Conservation (phyloP, 2,113 vertebrate species). For the Lepisosteus osseus region DNA sequence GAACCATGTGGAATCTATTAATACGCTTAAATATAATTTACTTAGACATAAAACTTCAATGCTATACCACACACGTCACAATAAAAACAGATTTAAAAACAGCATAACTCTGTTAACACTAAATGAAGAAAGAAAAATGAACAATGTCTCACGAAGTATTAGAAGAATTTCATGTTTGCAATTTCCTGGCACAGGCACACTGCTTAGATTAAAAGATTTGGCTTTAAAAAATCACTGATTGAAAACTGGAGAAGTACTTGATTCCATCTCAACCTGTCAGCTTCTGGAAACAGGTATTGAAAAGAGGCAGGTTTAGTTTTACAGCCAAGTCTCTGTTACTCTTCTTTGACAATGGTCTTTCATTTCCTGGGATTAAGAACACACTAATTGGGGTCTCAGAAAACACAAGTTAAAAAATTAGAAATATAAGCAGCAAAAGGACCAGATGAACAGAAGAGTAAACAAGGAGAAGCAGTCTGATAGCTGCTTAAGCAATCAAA, state of each 20-base stretch:
- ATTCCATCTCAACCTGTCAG: constrained; percentile 42
- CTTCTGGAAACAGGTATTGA: constrained; percentile 20
- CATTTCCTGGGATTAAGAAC: constrained; percentile 49
- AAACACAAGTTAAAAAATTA: constrained; percentile 55
- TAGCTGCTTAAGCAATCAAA: too few species aligned
- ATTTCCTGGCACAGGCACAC: too few species aligned
- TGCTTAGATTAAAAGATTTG: constrained; percentile 23
- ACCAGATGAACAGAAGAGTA: constrained; percentile 17
- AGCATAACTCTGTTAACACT: too few species aligned
- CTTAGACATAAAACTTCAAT: too few species aligned
- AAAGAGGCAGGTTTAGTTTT: constrained; percentile 41
- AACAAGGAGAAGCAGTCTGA: constrained; percentile 43
- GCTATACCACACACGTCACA: too few species aligned
- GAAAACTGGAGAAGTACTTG: constrained; percentile 31
- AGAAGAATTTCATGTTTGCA: too few species aligned
- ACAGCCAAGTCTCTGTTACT: constrained; percentile 37
- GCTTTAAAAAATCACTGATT: constrained; percentile 22
- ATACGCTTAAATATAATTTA: too few species aligned
- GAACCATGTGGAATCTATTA: too few species aligned
- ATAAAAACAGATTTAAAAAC: too few species aligned
- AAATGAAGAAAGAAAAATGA: too few species aligned
- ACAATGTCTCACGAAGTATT: too few species aligned
- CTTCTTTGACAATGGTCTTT: constrained; percentile 36
- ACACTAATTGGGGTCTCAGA: constrained; percentile 55
- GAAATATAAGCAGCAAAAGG: constrained; percentile 45